These are phyloP conservation scores for Megathymus violae DNA, from an alignment of 1,140 invertebrate species.

Conservation along the genomic window DNA sequence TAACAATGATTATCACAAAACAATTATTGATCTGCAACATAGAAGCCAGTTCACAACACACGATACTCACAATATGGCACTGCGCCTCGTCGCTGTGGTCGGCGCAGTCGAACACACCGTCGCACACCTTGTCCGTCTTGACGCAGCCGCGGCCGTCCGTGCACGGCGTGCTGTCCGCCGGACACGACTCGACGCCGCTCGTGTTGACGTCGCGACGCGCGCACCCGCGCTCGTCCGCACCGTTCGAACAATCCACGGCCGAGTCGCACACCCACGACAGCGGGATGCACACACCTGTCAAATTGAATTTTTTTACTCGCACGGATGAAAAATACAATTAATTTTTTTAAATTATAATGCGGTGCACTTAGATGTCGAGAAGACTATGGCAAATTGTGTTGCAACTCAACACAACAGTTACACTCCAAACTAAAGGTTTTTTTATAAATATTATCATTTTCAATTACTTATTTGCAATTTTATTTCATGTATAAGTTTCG, in stretches of 20 bases:
- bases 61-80: conserved; percentile 68
- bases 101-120: conserved; percentile 87
- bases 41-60: no score
- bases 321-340: no score
- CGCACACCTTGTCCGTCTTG: conserved; percentile 82
- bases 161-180: conserved; percentile 63
- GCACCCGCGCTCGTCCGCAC: conserved; percentile 90
- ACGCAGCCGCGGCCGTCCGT: conserved; percentile 57
- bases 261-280: conserved; percentile 92
- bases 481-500: no score
- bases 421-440: no score
- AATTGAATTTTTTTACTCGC: no score
- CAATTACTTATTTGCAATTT: no score
- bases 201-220: conserved; percentile 67
- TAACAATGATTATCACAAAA: conserved; percentile 3
- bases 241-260: conserved; percentile 87
- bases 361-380: no score
- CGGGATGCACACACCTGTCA: conserved; percentile 90
- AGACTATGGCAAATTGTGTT: no score
- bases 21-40: not conserved
- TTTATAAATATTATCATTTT: no score
- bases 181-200: conserved; percentile 34
- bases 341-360: no score
- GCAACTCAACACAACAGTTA: no score
- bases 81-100: conserved; percentile 89